Base-by-base conservation (phyloP, 1,140 invertebrate genomes). In the Euura lappo region DNA sequence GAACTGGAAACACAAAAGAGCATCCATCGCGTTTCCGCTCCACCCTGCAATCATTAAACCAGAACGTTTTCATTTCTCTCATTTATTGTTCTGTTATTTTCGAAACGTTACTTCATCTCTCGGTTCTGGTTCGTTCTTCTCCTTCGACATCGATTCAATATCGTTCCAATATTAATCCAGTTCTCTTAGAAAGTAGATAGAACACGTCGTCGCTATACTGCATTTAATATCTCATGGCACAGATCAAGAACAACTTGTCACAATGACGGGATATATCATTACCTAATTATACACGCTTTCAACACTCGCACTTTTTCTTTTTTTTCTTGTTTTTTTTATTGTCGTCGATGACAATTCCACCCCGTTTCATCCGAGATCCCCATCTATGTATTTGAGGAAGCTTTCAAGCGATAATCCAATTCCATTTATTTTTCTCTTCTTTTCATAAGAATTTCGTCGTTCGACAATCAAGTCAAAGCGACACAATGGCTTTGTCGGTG, bases 401-500 rank as follows among this genome's bases (percentile, higher is more conserved):
- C 13, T n/a, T 60, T 6, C 13, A 60, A 60, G 8, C 10, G 51
- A 5, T 60, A 60, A 60, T 60, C 0, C 5, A 60, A 44, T 69
- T 71, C 70, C 46, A 71, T 28, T 28, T 28, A 28, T 28, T 72
- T 77, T 77, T 70, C 68, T 76, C 76, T 75, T 72, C 28, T 28
- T 74, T 79, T 79, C 86, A 90, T 2, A 89, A 97, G 95, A 96
- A 95, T 82, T 98, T 98, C 82, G 96, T 98, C 6, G 96, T 98
- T 6, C 91, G 97, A 43, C 95, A 97, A 81, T 98, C 97, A 7
- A 98, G 96, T 82, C 96, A 97, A 82, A 91, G 93, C 4, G 93
- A 95, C 78, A 97, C 97, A 42, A 97, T 98, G 95, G 97, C 97
- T 13, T 91, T 99, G 68, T 97, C 96, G 44, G 96, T 98, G 43